Percentiles rank a stretch among this genome's conserved stretches.
Conservation (phyloP, 2,113 vertebrate species). For the Carassius auratus region DNA sequence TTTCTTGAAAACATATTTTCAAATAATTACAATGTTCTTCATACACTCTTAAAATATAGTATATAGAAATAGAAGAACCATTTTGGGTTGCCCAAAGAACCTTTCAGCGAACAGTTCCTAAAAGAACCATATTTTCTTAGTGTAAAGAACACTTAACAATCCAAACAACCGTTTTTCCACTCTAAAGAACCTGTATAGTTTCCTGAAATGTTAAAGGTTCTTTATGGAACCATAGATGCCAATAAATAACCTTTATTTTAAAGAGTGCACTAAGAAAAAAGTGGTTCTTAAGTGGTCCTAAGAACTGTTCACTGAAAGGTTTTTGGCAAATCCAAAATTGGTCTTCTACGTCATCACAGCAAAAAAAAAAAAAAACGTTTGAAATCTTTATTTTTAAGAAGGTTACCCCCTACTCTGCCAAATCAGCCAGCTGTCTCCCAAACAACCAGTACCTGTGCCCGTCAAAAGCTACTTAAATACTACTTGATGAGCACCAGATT, state of each 20-base stretch:
- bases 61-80: too few species aligned
- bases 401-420: neutral
- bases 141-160: neutral
- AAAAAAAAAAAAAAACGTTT: neutral
- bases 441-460: slow-evolving; percentile 31
- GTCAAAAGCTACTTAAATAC: slow-evolving; percentile 55
- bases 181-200: neutral
- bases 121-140: neutral
- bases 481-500: slow-evolving; percentile 64
- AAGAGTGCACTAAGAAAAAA: neutral
- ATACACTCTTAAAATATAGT: too few species aligned
- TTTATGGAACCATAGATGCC: neutral
- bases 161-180: neutral
- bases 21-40: neutral
- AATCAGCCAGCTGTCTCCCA: neutral
- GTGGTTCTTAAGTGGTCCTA: neutral
- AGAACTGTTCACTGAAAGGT: neutral
- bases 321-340: neutral
- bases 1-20: too few species aligned
- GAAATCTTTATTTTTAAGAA: neutral
- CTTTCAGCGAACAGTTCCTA: neutral
- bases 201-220: neutral
- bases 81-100: neutral
- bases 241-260: neutral
- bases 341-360: neutral